Base-by-base conservation (phyloP, 2,113 vertebrate species). In the Siniperca knerii region DNA sequence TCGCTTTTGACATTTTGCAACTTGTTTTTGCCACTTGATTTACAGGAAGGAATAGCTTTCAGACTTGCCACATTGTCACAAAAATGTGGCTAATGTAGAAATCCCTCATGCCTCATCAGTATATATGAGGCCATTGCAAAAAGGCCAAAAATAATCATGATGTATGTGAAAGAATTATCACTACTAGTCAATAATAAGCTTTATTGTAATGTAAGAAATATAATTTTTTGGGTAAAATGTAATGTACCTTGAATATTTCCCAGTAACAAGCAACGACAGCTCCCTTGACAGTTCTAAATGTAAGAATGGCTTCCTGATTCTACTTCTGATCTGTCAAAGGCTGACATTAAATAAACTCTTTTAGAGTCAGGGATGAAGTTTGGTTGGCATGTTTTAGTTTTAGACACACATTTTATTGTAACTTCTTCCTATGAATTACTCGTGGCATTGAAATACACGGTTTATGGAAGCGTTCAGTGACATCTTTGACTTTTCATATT, bases 211-310 rank as follows among this genome's bases (percentile, higher is more conserved):
- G 33, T 67, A 16, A 67, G n/a, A 33, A 70, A 52, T 29, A 60
- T 16, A 4, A 2, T 7, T 42, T 33, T 11, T 79, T n/a, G 11
- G 33, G 12, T 57, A 20, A 46, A 69, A 33, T 69, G 12, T 25
- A 44, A 64, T 61, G 74, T 64, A 42, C 18, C 67, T 33, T 58
- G 54, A 57, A 46, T 86, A 73, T 79, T 64, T 62, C 16, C 23
- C 23, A 57, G 23, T 82, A 58, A 76, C 23, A 75, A 57, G 68
- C 50, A 42, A 11, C 8, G 0, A 25, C 46, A 64, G 76, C 80
- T 70, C 33, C 44, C 20, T 70, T 71, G 64, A 88, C 58, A 78
- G 78, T 75, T 72, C 33, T 29, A 16, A 71, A 48, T 33, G 16
- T 6, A 25, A 74, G 64, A 75, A 35, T 54, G 77, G 33, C 12